Percentiles rank a stretch among this genome's conserved stretches.
Conservation (phyloP, 2,113 vertebrate species). For the Typhlomys cinereus region DNA sequence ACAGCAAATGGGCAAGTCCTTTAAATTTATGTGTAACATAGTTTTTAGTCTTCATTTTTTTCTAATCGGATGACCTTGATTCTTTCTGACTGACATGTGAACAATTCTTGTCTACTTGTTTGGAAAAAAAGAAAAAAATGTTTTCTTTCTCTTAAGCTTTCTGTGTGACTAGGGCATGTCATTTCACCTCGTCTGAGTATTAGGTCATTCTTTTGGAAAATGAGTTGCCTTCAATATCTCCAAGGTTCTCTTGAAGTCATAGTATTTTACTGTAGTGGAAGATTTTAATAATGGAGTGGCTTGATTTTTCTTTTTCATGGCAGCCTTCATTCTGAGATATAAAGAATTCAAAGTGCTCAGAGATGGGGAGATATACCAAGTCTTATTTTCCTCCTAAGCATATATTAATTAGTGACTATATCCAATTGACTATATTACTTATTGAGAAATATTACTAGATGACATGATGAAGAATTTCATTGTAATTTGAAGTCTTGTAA, state of each 20-base stretch:
- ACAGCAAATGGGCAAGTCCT: constrained; percentile 31
- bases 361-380: background rate
- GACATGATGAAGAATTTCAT: constrained; percentile 16
- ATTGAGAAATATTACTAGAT: constrained; percentile 5
- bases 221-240: constrained; percentile 1
- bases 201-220: background rate
- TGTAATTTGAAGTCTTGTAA: constrained; percentile 35
- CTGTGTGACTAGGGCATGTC: constrained; percentile 59
- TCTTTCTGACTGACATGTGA: constrained; percentile 67
- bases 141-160: constrained; percentile 45
- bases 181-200: background rate
- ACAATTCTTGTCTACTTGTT: constrained; percentile 68
- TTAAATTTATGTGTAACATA: constrained; percentile 50
- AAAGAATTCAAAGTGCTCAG: constrained; percentile 34
- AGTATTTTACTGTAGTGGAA: constrained; percentile 2
- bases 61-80: constrained; percentile 64
- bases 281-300: constrained; percentile 53
- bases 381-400: constrained; percentile 26
- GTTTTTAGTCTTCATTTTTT: constrained; percentile 62
- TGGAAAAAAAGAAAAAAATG: constrained; percentile 12
- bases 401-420: constrained; percentile 24
- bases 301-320: constrained; percentile 30
- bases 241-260: background rate
- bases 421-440: constrained; percentile 27
- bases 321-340: constrained; percentile 1